Percentiles rank a stretch among this genome's conserved stretches.
Evolutionary conservation across 1,140 invertebrate species (phyloP).

Genomic region (Chionoecetes opilio): DNA sequence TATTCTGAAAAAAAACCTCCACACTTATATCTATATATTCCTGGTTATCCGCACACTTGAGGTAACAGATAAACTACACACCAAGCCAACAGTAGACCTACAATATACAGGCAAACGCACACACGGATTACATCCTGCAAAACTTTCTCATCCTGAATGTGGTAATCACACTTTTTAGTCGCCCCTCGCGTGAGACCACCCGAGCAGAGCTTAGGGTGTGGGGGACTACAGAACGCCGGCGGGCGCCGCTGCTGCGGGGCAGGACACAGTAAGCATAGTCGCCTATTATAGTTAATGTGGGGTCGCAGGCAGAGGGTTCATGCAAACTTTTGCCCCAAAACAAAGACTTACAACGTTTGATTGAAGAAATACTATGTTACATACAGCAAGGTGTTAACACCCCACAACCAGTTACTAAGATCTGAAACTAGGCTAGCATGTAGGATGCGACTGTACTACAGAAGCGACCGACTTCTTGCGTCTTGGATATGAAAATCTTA

Average conservation of each 20-base stretch:
- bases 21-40: too few relatives aligned
- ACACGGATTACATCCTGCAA: slow-evolving; percentile 7
- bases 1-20: too few relatives aligned
- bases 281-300: slow-evolving; percentile 53
- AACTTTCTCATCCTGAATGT: slow-evolving; percentile 46
- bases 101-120: background rate
- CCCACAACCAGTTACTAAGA: slow-evolving; percentile 44
- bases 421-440: slow-evolving; percentile 68
- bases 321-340: slow-evolving; percentile 63
- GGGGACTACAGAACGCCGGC: slow-evolving; percentile 44
- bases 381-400: slow-evolving; percentile 34
- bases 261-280: slow-evolving; percentile 58
- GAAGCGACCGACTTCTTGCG: slow-evolving; percentile 33
- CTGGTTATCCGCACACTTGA: too few relatives aligned
- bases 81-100: too few relatives aligned
- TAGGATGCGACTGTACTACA: slow-evolving; percentile 44
- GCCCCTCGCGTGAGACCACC: background rate
- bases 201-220: slow-evolving; percentile 51
- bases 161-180: background rate
- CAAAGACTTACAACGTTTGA: slow-evolving; percentile 57
- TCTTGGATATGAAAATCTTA: background rate
- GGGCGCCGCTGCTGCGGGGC: slow-evolving; percentile 51
- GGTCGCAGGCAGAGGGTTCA: slow-evolving; percentile 57
- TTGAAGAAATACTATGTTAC: slow-evolving; percentile 35
- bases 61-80: too few relatives aligned